A percentile compares a stretch with the other conserved stretches of the same genome.
phyloP scores from a whole-genome alignment of 2,888 invertebrate species.

The Tipula unca region DNA sequence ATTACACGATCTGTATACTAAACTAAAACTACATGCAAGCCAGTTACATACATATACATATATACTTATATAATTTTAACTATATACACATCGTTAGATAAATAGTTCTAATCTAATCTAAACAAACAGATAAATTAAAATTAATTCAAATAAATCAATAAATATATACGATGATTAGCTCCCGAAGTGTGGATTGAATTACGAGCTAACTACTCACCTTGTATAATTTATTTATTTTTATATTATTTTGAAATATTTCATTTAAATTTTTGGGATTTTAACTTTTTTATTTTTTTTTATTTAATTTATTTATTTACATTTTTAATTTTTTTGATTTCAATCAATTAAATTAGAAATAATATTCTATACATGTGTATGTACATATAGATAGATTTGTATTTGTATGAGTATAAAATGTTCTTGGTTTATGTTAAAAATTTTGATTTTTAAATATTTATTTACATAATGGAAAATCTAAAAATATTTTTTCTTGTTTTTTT shows the following conservation, averaged over 20 bases:
- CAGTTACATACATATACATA: not conserved
- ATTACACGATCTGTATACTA: not conserved
- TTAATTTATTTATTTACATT: constrained; percentile 2
- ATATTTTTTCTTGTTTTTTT: not conserved
- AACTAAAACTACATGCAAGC: not conserved
- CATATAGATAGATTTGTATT: not conserved
- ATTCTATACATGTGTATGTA: not conserved
- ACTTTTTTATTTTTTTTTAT: not conserved
- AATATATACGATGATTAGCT: not conserved
- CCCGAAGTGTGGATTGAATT: not conserved
- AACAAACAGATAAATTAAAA: not conserved
- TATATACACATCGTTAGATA: not conserved
- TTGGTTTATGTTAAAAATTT: constrained; percentile 1
- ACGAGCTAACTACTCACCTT: constrained; percentile 8
- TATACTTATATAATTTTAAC: not conserved
- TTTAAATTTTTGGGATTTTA: not conserved
- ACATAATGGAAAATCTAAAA: not conserved
- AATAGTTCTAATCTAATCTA: constrained; percentile 8
- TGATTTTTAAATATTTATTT: not conserved
- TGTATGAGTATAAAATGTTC: not conserved
- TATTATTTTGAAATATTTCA: constrained; percentile 8
- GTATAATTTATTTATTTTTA: not conserved
- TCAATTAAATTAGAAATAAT: not conserved
- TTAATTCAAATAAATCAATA: constrained; percentile 14
- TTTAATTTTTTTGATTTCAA: not conserved